phyloP scores from a whole-genome alignment of 64 coral and sea anemone species.

The Porites australiensis region DNA sequence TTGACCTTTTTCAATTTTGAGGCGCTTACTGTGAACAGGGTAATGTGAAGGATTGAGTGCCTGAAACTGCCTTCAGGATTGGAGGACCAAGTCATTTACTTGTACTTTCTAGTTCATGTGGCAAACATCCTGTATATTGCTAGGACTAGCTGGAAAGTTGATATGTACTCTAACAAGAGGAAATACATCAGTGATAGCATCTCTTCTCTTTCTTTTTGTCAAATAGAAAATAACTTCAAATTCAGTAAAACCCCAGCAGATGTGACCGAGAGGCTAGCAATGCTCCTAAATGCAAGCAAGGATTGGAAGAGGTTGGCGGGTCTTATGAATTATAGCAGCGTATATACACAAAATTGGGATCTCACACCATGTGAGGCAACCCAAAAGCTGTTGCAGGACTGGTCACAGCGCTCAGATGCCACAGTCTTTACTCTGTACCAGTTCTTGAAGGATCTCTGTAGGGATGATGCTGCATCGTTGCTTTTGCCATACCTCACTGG shows the following conservation, averaged over 20 bases:
- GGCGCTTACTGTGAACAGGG: too few species aligned
- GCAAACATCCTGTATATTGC: too few species aligned
- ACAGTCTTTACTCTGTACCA: slow-evolving; percentile 24
- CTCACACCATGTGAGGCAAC: neutral
- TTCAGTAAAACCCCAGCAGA: neutral
- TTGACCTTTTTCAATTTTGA: too few species aligned
- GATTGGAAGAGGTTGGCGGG: slow-evolving; percentile 35
- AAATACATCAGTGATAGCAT: too few species aligned
- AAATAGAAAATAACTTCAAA: neutral
- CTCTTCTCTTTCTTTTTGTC: neutral
- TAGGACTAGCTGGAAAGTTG: too few species aligned
- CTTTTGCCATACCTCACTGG: neutral
- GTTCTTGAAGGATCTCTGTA: neutral
- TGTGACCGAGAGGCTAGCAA: neutral
- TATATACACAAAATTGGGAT: neutral
- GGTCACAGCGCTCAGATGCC: neutral
- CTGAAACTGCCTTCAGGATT: too few species aligned
- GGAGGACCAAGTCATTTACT: too few species aligned
- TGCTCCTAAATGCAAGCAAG: neutral
- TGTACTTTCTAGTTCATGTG: too few species aligned
- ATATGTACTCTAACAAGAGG: too few species aligned
- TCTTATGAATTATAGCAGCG: neutral
- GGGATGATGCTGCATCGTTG: neutral
- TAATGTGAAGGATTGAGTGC: too few species aligned
- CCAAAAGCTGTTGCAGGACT: slow-evolving; percentile 6